Percentiles rank a stretch among this genome's conserved stretches.
Conservation (phyloP, 2,113 vertebrate genomes). For the Podarcis muralis region DNA sequence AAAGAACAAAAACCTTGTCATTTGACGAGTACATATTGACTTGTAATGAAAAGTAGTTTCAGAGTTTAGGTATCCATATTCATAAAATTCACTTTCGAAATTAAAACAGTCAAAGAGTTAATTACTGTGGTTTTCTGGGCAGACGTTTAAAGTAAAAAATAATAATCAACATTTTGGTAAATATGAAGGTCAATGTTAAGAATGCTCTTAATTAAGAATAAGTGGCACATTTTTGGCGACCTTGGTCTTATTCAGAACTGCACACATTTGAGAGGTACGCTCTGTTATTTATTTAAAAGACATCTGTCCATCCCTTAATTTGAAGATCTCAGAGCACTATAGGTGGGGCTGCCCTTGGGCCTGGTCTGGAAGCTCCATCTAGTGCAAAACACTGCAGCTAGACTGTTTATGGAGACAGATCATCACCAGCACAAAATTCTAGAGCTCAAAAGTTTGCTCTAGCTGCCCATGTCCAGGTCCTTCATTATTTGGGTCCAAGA, state of each 20-base stretch:
- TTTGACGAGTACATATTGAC: neutral
- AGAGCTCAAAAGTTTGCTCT: too few species aligned
- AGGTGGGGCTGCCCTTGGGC: too few species aligned
- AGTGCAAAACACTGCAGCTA: too few species aligned
- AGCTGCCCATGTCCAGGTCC: too few species aligned
- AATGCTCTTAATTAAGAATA: neutral
- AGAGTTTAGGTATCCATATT: neutral
- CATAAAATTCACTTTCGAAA: neutral
- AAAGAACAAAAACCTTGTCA: neutral
- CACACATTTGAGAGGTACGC: fast-evolving
- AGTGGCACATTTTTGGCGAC: neutral
- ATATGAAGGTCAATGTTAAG: neutral
- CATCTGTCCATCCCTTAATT: too few species aligned
- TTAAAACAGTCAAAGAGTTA: neutral
- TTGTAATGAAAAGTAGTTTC: neutral
- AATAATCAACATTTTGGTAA: neutral
- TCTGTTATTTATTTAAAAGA: neutral
- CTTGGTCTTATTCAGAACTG: neutral
- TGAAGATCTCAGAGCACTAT: too few species aligned
- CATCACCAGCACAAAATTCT: too few species aligned
- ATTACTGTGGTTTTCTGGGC: neutral
- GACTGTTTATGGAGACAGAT: too few species aligned
- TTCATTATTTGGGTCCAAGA: too few species aligned
- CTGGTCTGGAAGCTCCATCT: too few species aligned
- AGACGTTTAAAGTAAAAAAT: neutral